Evolutionary conservation across 2,797 vertebrate species (phyloP), one percentile per base, ranked within the genome.

Genomic region (Sphaeramia orbicularis): DNA sequence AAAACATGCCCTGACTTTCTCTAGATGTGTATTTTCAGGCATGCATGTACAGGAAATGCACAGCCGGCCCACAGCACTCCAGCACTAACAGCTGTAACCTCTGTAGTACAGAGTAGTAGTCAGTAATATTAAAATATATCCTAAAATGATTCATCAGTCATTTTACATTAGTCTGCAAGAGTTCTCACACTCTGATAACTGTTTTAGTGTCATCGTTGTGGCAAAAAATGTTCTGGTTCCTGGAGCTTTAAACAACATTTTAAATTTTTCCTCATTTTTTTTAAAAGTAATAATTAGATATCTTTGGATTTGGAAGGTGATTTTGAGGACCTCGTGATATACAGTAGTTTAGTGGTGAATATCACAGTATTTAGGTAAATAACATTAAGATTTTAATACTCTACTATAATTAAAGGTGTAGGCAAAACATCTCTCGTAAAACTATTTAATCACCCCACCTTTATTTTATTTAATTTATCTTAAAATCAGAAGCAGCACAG

Each of bases 11-110:
- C 6, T 38, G 13, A 62, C 15, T 27, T 42, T 60, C 12, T 45
- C 8, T 49, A 1, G 19, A 48, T 67, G 18, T 57, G 43, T 16
- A 30, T 49, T n/a, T 53, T 16, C 27, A 15, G 43, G 52, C 41
- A 5, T 18, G 12, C 10, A 49, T 38, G 12, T 21, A 32, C 32
- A 52, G 24, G 18, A 13, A 21, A 32, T 48, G 50, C 72, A 71
- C 70, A 60, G 56, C 57, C 48, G 58, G 41, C 55, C 66, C 36
- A 15, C 40, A 24, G 64, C 53, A 35, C 49, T 65, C 14, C 50
- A n/a, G n/a, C n/a, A n/a, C n/a, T n/a, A n/a, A n/a, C n/a, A n/a
- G n/a, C n/a, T n/a, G n/a, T n/a, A n/a, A n/a, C n/a, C n/a, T n/a
- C n/a, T n/a, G n/a, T n/a, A n/a, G n/a, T n/a, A n/a, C n/a, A n/a